These are phyloP conservation scores for pig (Sus scrofa) DNA, from an alignment of 2,113 vertebrate species.

Conservation along the genomic window DNA sequence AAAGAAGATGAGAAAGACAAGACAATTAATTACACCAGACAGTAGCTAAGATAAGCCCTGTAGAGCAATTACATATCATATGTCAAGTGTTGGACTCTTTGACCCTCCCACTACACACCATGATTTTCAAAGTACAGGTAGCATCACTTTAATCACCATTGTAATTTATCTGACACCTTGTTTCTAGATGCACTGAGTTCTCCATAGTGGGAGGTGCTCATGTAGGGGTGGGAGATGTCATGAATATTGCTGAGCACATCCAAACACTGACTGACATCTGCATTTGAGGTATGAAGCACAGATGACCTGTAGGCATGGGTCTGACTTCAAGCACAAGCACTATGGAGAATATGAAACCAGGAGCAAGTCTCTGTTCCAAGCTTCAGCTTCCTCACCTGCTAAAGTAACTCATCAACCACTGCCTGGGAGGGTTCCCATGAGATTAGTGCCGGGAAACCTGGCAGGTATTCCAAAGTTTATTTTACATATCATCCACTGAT, in stretches of 20 bases:
- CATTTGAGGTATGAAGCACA: not conserved
- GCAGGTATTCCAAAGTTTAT: not conserved
- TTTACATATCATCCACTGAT: not conserved
- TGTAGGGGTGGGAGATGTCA: not conserved
- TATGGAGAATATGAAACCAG: not conserved
- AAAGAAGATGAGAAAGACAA: not conserved
- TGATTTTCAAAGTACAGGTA: not conserved
- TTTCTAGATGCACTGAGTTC: not conserved
- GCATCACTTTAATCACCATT: not conserved
- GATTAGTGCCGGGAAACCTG: not conserved
- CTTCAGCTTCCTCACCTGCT: not conserved
- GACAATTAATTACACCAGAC: too few relatives aligned
- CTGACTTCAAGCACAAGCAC: too few relatives aligned
- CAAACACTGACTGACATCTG: not conserved
- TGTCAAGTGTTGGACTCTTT: not conserved
- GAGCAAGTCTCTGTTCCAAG: not conserved
- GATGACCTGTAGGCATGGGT: rapidly evolving
- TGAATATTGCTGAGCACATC: not conserved
- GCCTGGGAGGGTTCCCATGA: not conserved
- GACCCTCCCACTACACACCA: not conserved
- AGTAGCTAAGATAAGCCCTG: not conserved
- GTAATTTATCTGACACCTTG: not conserved
- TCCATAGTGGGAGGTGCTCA: not conserved
- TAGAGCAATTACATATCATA: not conserved
- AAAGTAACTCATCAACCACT: not conserved